phyloP scores from a whole-genome alignment of 1,140 invertebrate species.

The Sarcophaga peregrina region DNA sequence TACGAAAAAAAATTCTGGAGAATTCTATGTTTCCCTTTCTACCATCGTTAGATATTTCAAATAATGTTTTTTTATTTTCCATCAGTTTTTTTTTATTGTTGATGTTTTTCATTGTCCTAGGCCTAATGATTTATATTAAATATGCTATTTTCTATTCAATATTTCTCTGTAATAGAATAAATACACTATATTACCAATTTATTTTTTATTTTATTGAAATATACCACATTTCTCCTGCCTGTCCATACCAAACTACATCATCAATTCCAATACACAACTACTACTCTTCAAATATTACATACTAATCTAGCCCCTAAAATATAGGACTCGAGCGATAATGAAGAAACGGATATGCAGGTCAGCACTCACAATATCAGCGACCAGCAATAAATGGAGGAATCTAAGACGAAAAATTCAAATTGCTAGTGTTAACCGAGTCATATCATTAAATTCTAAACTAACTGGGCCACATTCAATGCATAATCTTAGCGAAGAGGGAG shows the following conservation, averaged over 20 bases:
- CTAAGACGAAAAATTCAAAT: background rate
- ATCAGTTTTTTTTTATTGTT: no score
- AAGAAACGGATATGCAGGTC: background rate
- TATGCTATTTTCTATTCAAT: no score
- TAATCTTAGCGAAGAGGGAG: background rate
- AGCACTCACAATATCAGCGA: slow-evolving; percentile 28
- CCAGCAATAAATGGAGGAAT: slow-evolving; percentile 18
- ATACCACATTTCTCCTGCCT: background rate
- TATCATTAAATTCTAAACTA: background rate
- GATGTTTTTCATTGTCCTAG: no score
- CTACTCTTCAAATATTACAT: slow-evolving; percentile 25
- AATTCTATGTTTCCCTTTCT: no score
- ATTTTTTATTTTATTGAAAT: background rate
- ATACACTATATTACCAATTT: slow-evolving; percentile 25
- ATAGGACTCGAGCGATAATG: slow-evolving; percentile 43
- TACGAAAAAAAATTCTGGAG: no score
- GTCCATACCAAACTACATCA: background rate
- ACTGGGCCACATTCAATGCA: background rate
- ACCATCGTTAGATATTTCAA: no score
- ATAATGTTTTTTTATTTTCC: no score
- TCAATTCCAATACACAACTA: slow-evolving; percentile 20
- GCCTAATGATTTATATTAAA: no score
- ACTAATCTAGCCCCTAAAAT: slow-evolving; percentile 42
- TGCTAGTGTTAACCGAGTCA: background rate
- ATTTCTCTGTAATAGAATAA: background rate